Percentiles rank a stretch among this genome's conserved stretches.
These are phyloP conservation scores for Polymixis lichenea DNA, from an alignment of 2,888 invertebrate genomes.

Conservation along the genomic window DNA sequence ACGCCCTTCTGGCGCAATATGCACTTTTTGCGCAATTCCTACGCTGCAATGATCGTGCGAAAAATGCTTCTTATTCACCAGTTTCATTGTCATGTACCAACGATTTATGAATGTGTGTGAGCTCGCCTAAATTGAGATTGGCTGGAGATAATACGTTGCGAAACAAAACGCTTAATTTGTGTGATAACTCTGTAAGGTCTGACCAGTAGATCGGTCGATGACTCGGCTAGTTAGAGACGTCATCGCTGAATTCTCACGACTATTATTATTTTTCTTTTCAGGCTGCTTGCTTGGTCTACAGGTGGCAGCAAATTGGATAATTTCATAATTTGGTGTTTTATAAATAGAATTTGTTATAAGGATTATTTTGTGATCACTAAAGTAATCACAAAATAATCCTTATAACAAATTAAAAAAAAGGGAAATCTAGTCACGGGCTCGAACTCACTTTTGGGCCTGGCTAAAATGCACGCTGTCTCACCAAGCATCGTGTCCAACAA, in stretches of 20 bases:
- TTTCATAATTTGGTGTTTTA: conserved; percentile 33
- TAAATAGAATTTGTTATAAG: conserved; percentile 32
- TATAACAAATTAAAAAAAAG: no score
- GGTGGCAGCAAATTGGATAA: conserved; percentile 29
- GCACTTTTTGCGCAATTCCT: conserved; percentile 78
- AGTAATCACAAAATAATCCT: no score
- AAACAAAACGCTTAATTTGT: conserved; percentile 72
- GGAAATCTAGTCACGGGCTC: no score
- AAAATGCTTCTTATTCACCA: conserved; percentile 79
- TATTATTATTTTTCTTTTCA: conserved; percentile 44
- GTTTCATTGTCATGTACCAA: conserved; percentile 84
- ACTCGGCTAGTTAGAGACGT: conserved; percentile 42
- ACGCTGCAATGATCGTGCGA: conserved; percentile 83
- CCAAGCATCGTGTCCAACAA: no score
- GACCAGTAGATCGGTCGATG: conserved; percentile 65
- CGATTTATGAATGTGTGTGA: conserved; percentile 77
- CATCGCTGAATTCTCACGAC: conserved; percentile 54
- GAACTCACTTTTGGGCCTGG: no score
- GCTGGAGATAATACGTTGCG: conserved; percentile 77
- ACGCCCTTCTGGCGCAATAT: conserved; percentile 81
- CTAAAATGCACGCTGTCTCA: no score
- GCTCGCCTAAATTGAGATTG: conserved; percentile 76
- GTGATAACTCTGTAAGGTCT: conserved; percentile 57
- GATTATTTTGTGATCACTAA: not conserved
- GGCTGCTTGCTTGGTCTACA: conserved; percentile 20